Conservation (phyloP, 2,113 vertebrate species). For the Caloenas nicobarica region DNA sequence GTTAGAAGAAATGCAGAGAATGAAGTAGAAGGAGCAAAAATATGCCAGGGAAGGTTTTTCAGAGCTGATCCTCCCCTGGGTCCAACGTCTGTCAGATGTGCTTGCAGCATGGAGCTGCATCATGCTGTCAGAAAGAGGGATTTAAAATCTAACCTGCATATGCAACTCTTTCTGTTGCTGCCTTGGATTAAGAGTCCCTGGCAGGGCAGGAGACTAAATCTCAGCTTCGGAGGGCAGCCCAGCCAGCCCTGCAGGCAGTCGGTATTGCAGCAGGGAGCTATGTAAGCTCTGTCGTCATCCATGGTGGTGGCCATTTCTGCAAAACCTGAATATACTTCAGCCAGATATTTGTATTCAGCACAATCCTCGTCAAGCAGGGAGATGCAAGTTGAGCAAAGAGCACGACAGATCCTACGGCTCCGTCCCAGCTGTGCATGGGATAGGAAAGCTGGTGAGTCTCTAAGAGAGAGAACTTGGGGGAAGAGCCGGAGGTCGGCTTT, state of each 20-base stretch:
- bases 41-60: background rate
- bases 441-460: background rate
- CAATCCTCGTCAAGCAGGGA: background rate
- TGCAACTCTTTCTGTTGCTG: background rate
- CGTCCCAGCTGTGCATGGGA: background rate
- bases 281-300: background rate
- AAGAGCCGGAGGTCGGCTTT: background rate
- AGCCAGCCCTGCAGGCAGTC: background rate
- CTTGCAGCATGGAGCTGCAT: background rate
- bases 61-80: conserved; percentile 27
- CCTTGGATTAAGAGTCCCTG: background rate
- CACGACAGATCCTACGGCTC: background rate
- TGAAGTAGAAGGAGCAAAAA: background rate
- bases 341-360: background rate
- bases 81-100: conserved; percentile 1
- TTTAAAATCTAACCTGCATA: conserved; percentile 19
- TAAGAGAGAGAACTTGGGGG: background rate
- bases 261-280: background rate
- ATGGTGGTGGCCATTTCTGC: background rate
- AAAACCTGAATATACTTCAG: background rate
- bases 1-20: background rate
- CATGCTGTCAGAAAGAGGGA: background rate
- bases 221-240: background rate
- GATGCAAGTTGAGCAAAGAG: background rate
- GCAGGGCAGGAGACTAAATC: conserved; percentile 13